Base-by-base conservation (phyloP, 1,140 invertebrate species). In the Atopsyche davidsoni region DNA sequence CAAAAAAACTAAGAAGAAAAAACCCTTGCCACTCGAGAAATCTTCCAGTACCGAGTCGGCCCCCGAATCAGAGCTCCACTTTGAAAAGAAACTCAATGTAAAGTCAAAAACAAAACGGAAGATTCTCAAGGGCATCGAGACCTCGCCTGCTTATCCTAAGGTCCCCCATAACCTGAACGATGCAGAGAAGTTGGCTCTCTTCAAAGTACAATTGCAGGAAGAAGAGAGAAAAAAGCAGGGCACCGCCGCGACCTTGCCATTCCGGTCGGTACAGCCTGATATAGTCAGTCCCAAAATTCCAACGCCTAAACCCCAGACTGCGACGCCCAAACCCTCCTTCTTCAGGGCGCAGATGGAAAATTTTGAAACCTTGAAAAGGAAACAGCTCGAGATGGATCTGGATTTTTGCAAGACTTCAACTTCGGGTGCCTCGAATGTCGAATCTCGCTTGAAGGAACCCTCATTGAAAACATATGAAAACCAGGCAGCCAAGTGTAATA, bases 261-360 rank as follows among this genome's bases (percentile, higher is more conserved):
- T n/a, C n/a, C n/a, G n/a, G n/a, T n/a, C n/a, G n/a, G n/a, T n/a
- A n/a, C n/a, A n/a, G n/a, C n/a, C n/a, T n/a, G n/a, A n/a, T n/a
- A n/a, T n/a, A n/a, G n/a, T n/a, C n/a, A n/a, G n/a, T n/a, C n/a
- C n/a, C n/a, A n/a, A n/a, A n/a, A n/a, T n/a, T n/a, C n/a, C n/a
- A n/a, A n/a, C n/a, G n/a, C n/a, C n/a, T n/a, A n/a, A n/a, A n/a
- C n/a, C n/a, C n/a, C n/a, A n/a, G n/a, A n/a, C n/a, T n/a, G n/a
- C n/a, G n/a, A n/a, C n/a, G n/a, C 25, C 24, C 2, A 3, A 34
- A n/a, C 17, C 25, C 3, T 51, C 48, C 2, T 40, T 51, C 6
- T 51, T 23, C 25, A 31, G 48, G 4, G 6, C 22, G 41, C 48
- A 51, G 17, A 51, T 51, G 48, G 48, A 51, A n/a, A 45, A 36